Percentiles rank a stretch among this genome's conserved stretches.
Conservation (phyloP, 2,888 invertebrate species). For the Aquatica leii region DNA sequence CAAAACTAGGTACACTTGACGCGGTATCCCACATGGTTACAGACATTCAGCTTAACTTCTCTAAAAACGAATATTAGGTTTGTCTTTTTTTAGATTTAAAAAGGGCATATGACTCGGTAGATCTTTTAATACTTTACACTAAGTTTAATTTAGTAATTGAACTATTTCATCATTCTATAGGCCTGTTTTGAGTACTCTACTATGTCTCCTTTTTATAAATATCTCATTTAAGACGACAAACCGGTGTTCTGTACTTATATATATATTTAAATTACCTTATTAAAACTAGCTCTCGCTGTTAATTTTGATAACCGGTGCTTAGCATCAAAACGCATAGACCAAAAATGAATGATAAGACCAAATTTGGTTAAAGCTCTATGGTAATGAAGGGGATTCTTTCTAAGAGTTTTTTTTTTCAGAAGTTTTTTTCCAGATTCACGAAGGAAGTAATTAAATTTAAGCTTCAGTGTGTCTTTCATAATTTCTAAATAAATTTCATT, state of each 20-base stretch:
- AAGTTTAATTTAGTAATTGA: too few relatives aligned
- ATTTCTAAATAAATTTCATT: conserved; percentile 24
- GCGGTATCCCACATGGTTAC: too few relatives aligned
- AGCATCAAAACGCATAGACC: conserved; percentile 33
- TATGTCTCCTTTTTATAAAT: background rate
- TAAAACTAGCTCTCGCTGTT: background rate
- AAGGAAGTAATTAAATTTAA: conserved; percentile 34
- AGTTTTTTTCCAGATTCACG: too few relatives aligned
- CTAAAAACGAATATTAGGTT: too few relatives aligned
- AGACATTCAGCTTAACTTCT: too few relatives aligned
- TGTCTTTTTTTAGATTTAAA: too few relatives aligned
- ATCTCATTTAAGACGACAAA: conserved; percentile 3
- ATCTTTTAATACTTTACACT: too few relatives aligned
- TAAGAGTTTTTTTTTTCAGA: too few relatives aligned
- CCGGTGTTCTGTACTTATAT: background rate
- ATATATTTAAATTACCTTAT: background rate
- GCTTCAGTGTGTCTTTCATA: conserved; percentile 22
- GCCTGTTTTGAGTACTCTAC: background rate
- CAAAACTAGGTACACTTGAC: too few relatives aligned
- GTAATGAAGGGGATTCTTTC: too few relatives aligned
- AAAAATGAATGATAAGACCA: conserved; percentile 25
- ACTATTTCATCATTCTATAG: background rate
- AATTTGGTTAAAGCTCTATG: conserved; percentile 26
- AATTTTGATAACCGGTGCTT: conserved; percentile 24
- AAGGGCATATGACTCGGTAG: too few relatives aligned